A percentile compares a stretch with the other conserved stretches of the same genome.
phyloP scores from a whole-genome alignment of 2,797 vertebrate genomes.

The Trachurus trachurus region DNA sequence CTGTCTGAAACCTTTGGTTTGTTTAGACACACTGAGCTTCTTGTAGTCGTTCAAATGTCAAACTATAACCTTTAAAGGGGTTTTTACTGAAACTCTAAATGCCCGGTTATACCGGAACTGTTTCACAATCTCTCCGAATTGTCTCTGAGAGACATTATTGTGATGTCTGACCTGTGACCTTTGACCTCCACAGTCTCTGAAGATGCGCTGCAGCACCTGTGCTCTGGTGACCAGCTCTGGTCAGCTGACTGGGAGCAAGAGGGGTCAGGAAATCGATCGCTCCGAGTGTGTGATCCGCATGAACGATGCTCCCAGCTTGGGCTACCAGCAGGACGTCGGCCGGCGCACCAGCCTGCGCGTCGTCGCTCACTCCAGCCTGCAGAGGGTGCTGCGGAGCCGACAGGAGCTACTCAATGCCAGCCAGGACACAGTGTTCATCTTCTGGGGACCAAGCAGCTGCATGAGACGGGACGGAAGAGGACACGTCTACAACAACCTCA shows the following conservation, averaged over 20 bases:
- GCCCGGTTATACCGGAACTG: background rate
- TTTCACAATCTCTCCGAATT: background rate
- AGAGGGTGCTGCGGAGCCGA: constrained; percentile 89
- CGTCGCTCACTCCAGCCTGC: constrained; percentile 93
- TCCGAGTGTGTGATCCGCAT: constrained; percentile 93
- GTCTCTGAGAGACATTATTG: background rate
- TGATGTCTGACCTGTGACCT: constrained; percentile 27
- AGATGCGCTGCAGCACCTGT: constrained; percentile 91
- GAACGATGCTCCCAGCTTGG: constrained; percentile 91
- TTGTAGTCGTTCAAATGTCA: background rate
- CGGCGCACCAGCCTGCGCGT: constrained; percentile 90
- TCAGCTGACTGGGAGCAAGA: constrained; percentile 87
- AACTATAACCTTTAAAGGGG: background rate
- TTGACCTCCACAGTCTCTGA: constrained; percentile 85
- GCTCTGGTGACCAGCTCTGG: constrained; percentile 94
- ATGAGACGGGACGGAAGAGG: constrained; percentile 94
- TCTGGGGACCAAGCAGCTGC: constrained; percentile 94
- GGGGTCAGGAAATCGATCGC: constrained; percentile 88
- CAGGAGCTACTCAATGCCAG: constrained; percentile 90
- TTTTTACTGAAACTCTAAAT: background rate
- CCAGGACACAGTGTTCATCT: constrained; percentile 92
- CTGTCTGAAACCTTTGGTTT: background rate
- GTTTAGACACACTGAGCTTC: background rate
- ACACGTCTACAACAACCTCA: constrained; percentile 91
- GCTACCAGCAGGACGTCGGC: constrained; percentile 89